Conservation (phyloP, 2,113 vertebrate genomes). For the Platichthys stellatus region DNA sequence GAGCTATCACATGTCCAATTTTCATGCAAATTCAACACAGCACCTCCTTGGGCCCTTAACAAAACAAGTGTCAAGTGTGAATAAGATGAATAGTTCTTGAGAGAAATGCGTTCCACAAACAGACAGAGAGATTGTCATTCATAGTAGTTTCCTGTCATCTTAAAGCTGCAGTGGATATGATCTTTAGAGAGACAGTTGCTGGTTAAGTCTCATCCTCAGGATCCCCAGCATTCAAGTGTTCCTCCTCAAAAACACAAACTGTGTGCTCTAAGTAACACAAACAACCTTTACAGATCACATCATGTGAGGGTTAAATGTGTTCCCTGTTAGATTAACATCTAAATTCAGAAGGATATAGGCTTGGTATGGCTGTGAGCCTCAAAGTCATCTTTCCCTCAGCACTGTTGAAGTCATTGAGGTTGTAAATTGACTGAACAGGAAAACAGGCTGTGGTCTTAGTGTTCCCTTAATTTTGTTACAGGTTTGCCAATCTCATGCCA, state of each 20-base stretch:
- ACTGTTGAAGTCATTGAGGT: conserved; percentile 52
- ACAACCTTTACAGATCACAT: background rate
- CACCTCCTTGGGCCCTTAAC: too few species aligned
- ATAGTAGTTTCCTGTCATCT: background rate
- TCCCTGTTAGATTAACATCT: background rate
- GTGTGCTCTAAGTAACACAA: background rate
- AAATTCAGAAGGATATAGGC: background rate
- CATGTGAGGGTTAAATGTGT: too few species aligned
- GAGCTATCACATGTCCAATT: too few species aligned
- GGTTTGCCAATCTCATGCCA: conserved; percentile 71
- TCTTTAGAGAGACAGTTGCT: too few species aligned
- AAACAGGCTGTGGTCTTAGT: conserved; percentile 53
- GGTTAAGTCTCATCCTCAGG: too few species aligned
- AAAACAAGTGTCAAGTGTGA: too few species aligned
- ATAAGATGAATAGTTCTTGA: too few species aligned
- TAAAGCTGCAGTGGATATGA: too few species aligned
- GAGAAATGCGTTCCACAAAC: too few species aligned
- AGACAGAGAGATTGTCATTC: too few species aligned
- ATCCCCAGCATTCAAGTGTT: too few species aligned
- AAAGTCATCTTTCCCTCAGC: conserved; percentile 60
- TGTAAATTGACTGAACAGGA: conserved; percentile 65
- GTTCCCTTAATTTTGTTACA: conserved; percentile 71
- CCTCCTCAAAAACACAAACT: background rate
- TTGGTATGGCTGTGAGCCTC: conserved; percentile 9
- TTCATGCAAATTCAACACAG: too few species aligned